These are phyloP conservation scores for Rutilus rutilus DNA, from an alignment of 2,113 vertebrate genomes.

Conservation along the genomic window DNA sequence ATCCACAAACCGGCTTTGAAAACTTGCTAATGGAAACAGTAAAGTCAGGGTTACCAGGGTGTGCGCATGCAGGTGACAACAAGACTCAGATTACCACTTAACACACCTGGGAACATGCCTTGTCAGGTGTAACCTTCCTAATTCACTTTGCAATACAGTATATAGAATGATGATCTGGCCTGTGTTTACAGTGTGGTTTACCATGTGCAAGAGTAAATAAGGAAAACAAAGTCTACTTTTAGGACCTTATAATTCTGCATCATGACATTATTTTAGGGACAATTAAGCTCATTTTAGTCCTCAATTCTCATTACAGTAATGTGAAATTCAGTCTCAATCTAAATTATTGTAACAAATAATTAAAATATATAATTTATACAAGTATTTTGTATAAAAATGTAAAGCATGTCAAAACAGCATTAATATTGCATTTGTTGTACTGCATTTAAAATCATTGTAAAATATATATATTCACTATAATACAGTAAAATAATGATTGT, in stretches of 20 bases:
- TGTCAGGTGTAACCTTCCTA: conserved; percentile 4
- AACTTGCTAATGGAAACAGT: background rate
- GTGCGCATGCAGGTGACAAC: conserved; percentile 23
- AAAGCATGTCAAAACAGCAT: background rate
- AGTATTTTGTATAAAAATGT: background rate
- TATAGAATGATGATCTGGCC: background rate
- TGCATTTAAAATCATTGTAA: background rate
- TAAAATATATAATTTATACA: background rate
- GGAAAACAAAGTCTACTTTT: no score
- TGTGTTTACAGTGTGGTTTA: conserved; percentile 4
- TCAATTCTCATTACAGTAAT: background rate
- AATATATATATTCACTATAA: no score
- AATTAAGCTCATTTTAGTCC: background rate
- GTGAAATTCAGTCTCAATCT: background rate
- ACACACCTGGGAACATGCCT: conserved; percentile 29
- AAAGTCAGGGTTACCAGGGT: conserved; percentile 21
- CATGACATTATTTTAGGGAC: background rate
- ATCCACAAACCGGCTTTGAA: background rate
- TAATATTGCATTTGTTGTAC: background rate
- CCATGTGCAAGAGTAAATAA: background rate
- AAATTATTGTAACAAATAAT: background rate
- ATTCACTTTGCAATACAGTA: conserved; percentile 1
- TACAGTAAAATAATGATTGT: background rate
- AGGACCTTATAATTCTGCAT: background rate
- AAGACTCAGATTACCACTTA: conserved; percentile 31